Evolutionary conservation across 2,888 invertebrate species (phyloP), one percentile per base, ranked within the genome.

Genomic region (Drosophila neonasuta): DNA sequence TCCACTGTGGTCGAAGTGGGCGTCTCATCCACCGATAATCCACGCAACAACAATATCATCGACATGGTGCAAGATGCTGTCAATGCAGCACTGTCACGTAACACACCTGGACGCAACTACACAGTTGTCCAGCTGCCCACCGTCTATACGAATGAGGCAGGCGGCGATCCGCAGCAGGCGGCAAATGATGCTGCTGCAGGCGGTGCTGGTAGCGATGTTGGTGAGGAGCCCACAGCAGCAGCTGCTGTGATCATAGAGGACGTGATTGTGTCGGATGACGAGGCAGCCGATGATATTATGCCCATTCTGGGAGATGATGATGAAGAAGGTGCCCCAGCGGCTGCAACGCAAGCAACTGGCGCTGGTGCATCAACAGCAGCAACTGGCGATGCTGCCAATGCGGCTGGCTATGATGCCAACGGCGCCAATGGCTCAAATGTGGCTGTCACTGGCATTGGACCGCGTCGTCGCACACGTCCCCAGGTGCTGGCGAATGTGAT

Each of bases 1-100:
- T 91, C 91, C 2, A 91, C 91, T 1, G 91, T 91, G 0, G 90
- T 91, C 2, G 91, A 91, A 80, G 91, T 91, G 17, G 91, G 91
- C 15, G 91, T 91, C 41, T 89, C 91, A 2, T 88, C 90, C 2
- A 79, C 87, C 0, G 90, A 91, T 39, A 78, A 90, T 70, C 90
- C 90, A 39, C 90, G 89, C 62, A 90, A 90, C 77, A 90, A 91
- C 45, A 90, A 91, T 69, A 87, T 91, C 17, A 90, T 91, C 2
- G 90, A 91, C 62, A 90, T 90, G 75, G 84, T 91, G 6, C 91
- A 90, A 71, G 91, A 90, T 56, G 91, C 91, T 2, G 90, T 91
- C 0, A 90, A 90, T 1, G 91, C 90, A 7, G 91, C 91, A 3
- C 72, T 91, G 1, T 88, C 89, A 13, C 89, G 90, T 39, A 90